Evolutionary conservation across 1,140 invertebrate species (phyloP).

Genomic region (Leptinotarsa defecta): DNA sequence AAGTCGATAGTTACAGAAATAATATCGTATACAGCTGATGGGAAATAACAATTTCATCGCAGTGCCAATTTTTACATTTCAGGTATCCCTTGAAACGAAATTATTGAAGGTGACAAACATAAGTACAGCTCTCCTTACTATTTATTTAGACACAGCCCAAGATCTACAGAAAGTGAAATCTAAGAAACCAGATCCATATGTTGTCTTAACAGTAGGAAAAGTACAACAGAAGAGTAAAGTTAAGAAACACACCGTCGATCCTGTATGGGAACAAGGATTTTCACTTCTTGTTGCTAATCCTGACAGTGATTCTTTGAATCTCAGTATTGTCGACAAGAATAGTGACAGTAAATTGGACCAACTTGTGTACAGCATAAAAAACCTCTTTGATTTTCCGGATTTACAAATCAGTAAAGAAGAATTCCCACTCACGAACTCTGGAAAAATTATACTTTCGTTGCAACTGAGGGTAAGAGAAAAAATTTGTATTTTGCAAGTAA

Average conservation of each 20-base stretch:
- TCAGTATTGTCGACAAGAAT: conserved; percentile 60
- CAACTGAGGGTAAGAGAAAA: conserved; percentile 68
- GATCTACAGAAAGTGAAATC: conserved; percentile 73
- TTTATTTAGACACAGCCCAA: conserved; percentile 86
- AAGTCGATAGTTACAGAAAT: too few species aligned
- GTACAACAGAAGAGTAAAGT: conserved; percentile 71
- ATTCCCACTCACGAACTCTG: conserved; percentile 59
- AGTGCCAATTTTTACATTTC: conserved; percentile 29
- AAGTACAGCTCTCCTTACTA: conserved; percentile 78
- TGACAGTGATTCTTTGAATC: conserved; percentile 77
- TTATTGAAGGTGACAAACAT: conserved; percentile 72
- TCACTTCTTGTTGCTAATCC: conserved; percentile 88
- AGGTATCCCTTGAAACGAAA: conserved; percentile 71
- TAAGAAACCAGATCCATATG: conserved; percentile 77
- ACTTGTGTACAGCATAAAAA: conserved; percentile 39
- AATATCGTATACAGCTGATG: neutral
- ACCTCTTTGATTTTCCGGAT: conserved; percentile 33
- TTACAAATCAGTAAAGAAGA: conserved; percentile 46
- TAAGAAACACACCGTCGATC: conserved; percentile 71
- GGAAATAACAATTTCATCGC: neutral
- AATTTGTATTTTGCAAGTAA: too few species aligned
- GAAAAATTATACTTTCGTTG: conserved; percentile 79
- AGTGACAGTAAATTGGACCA: conserved; percentile 38
- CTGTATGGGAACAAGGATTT: conserved; percentile 78
- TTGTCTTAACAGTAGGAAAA: conserved; percentile 71